Evolutionary conservation across 30 jellyfish, hydroid and myxozoan species (phyloP).

Genomic region (Catostylus mosaicus): DNA sequence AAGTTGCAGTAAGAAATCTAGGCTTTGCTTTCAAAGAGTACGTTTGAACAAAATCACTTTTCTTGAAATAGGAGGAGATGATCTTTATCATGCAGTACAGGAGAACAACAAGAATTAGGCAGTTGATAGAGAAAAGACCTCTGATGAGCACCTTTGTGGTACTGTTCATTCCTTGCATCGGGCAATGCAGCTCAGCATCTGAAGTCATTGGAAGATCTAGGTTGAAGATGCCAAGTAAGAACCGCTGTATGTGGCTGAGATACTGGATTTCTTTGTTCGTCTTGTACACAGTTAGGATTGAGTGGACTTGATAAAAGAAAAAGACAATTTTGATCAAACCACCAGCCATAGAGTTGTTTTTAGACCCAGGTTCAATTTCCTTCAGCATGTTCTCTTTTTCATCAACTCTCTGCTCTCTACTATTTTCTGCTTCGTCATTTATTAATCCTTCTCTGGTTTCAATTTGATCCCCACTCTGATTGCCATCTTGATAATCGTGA

Average conservation of each 20-base stretch:
- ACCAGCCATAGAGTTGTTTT: constrained; percentile 14
- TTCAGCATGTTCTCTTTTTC: too few species aligned
- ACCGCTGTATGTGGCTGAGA: not conserved
- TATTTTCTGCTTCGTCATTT: not conserved
- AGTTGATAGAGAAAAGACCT: not conserved
- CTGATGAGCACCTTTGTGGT: not conserved
- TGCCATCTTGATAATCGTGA: not conserved
- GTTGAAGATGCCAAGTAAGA: not conserved
- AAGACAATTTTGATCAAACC: constrained; percentile 40
- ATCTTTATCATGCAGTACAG: not conserved
- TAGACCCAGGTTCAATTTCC: not conserved
- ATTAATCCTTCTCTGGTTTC: not conserved
- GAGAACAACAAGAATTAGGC: not conserved
- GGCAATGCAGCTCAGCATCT: not conserved
- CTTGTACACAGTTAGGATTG: constrained; percentile 14
- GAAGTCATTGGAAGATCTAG: not conserved
- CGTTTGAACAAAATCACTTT: not conserved
- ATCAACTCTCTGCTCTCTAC: not conserved
- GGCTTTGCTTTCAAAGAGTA: not conserved
- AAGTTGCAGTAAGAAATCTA: not conserved
- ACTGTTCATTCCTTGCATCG: not conserved
- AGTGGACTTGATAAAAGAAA: constrained; percentile 26
- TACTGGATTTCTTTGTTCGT: not conserved
- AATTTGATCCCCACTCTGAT: not conserved
- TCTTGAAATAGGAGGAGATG: not conserved